Evolutionary conservation across 2,797 vertebrate genomes (phyloP), one percentile per base, ranked within the genome.

Genomic region (Caiman crocodilus): DNA sequence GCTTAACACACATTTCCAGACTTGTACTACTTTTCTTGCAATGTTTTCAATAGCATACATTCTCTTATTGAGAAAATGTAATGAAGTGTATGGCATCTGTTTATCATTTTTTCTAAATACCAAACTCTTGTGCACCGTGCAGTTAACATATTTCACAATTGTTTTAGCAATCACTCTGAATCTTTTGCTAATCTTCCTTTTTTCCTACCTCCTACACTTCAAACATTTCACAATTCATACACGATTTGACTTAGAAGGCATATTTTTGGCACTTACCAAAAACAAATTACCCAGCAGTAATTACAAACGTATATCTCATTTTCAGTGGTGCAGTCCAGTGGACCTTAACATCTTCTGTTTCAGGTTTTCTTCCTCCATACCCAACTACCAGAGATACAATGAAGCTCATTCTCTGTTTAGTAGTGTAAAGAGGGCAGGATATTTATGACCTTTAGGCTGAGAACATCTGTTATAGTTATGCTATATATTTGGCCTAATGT

Each of bases 1-100:
- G 79, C 95, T 95, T 76, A 92, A 92, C 84, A 82, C 50, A 56
- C 14, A 84, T 86, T 59, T 79, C 56, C 73, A 92, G 93, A 96
- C 85, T 90, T 90, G 91, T 90, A 91, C 59, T 85, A 25, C 86
- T 88, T 93, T 74, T 57, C 76, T 87, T 95, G 65, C 79, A 94
- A 30, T 94, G 85, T 92, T 95, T 96, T 82, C 88, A 14, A 25
- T 87, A 0, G 0, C 28, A 60, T 28, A 28, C 55, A 90, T 93
- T 95, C 91, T 58, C 55, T 91, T 92, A 79, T 94, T 95, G 95
- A 94, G 94, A 96, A 96, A 97, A 96, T 92, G 84, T 95, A 95
- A 96, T 96, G 92, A 90, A 95, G 93, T 95, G 91, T 74, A 63
- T 14, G 93, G 91, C 95, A 94, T 84, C 85, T 65, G 50, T 25